Conservation (phyloP, 2,113 vertebrate species). For the Cranoglanis bouderius region DNA sequence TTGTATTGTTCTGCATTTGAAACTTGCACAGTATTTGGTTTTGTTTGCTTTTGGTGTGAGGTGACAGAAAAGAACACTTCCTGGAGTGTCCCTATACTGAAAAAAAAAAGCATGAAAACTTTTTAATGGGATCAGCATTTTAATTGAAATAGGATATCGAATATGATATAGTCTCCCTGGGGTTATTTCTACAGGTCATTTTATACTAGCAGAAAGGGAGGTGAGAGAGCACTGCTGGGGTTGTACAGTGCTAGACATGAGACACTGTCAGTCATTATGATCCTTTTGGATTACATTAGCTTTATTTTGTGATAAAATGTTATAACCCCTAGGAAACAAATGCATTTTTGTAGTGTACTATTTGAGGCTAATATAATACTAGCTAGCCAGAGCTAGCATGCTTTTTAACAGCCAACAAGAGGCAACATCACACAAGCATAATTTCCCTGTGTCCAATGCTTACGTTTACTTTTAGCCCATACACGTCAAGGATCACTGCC, state of each 20-base stretch:
- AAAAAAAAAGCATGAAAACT: not conserved
- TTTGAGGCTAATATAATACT: not conserved
- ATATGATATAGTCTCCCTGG: not conserved
- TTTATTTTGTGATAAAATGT: not conserved
- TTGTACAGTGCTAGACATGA: not conserved
- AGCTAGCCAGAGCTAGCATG: not conserved
- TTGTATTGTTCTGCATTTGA: not conserved
- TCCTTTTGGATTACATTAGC: not conserved
- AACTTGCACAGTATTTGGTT: not conserved
- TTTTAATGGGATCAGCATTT: not conserved
- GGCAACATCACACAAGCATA: not conserved
- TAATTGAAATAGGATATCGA: not conserved
- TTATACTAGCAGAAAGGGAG: not conserved
- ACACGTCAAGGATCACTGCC: not conserved
- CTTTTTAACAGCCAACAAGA: not conserved
- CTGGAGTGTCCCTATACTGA: not conserved
- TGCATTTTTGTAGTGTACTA: not conserved
- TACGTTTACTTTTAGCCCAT: not conserved
- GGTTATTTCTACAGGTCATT: not conserved
- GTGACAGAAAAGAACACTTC: not conserved
- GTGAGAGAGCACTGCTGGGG: not conserved
- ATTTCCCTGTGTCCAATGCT: not conserved
- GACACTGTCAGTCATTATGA: too few relatives aligned
- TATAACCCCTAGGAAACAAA: not conserved
- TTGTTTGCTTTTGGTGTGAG: not conserved